Base-by-base conservation (phyloP, 2,113 vertebrate genomes). In the Mobula hypostoma region DNA sequence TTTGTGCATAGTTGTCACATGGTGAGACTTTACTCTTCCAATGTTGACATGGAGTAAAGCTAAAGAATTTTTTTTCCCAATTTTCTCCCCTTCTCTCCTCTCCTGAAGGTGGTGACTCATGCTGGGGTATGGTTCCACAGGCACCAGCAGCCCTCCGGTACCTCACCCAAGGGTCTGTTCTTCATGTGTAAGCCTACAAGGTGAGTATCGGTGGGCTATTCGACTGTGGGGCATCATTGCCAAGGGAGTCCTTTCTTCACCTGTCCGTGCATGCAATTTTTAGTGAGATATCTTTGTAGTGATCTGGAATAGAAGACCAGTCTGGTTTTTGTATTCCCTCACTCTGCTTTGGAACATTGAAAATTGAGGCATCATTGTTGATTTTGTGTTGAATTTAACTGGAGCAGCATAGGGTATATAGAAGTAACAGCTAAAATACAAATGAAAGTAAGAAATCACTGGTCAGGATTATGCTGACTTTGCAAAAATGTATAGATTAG, bases 101-200 rank as follows among this genome's bases (percentile, higher is more conserved):
- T 90, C 85, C 85, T 90, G 85, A 90, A 90, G 85, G 85, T 90
- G 85, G 85, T 90, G 85, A 90, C 85, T 90, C 61, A 90, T 90
- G 85, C 85, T 90, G 58, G 85, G 85, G 85, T 90, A 90, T 90
- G 85, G 85, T 90, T 90, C 85, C 85, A 90, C 85, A 90, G 85
- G 85, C 85, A 90, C 61, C 85, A 90, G 85, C 85, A 90, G 85
- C 85, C 85, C 61, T 90, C 85, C 85, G 85, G 85, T 90, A 90
- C 85, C 85, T 90, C 85, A 90, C 85, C 85, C 85, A 90, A 90
- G 61, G 85, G 85, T 66, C 85, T 90, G 8, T 66, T 90, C 85
- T 90, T 90, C 85, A 90, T 90, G 85, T 90, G 85, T 90, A 61
- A 90, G 61, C 85, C 85, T 90, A 66, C 32, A 66, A 61, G 85